Conservation (phyloP, 1,140 invertebrate genomes). For the Drosophila sechellia region DNA sequence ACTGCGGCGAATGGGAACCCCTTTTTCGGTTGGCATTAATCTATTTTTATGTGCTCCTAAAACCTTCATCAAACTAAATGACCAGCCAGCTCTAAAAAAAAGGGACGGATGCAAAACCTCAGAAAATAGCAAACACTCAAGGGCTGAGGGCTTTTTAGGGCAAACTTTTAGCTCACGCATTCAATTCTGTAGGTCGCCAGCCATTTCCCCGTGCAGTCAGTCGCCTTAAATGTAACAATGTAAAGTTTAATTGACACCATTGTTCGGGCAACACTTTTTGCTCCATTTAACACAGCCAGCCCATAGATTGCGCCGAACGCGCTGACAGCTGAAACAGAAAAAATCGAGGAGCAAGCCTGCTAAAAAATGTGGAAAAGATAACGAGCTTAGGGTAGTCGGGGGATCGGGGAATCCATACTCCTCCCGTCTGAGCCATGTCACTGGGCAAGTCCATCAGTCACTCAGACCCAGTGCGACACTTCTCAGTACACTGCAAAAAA, state of each 20-base stretch:
- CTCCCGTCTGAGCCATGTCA: constrained; percentile 51
- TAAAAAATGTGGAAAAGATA: constrained; percentile 54
- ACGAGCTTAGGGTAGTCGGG: constrained; percentile 27
- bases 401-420: neutral
- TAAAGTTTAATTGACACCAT: constrained; percentile 82
- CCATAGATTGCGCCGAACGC: constrained; percentile 70
- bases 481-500: constrained; percentile 17
- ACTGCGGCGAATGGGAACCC: constrained; percentile 18
- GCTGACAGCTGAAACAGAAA: constrained; percentile 62
- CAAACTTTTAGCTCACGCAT: constrained; percentile 55
- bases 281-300: constrained; percentile 80
- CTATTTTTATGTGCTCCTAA: constrained; percentile 67
- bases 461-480: constrained; percentile 64
- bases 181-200: constrained; percentile 58
- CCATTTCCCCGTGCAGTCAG: constrained; percentile 32
- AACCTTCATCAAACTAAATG: constrained; percentile 65
- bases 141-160: constrained; percentile 12
- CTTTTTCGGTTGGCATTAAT: constrained; percentile 45
- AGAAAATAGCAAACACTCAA: constrained; percentile 13
- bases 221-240: constrained; percentile 65
- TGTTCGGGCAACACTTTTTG: constrained; percentile 80
- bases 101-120: constrained; percentile 32
- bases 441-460: constrained; percentile 71
- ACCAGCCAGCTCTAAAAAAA: constrained; percentile 27
- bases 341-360: constrained; percentile 12